phyloP scores from a whole-genome alignment of 2,797 vertebrate species.

The Hafferia zeledoni region DNA sequence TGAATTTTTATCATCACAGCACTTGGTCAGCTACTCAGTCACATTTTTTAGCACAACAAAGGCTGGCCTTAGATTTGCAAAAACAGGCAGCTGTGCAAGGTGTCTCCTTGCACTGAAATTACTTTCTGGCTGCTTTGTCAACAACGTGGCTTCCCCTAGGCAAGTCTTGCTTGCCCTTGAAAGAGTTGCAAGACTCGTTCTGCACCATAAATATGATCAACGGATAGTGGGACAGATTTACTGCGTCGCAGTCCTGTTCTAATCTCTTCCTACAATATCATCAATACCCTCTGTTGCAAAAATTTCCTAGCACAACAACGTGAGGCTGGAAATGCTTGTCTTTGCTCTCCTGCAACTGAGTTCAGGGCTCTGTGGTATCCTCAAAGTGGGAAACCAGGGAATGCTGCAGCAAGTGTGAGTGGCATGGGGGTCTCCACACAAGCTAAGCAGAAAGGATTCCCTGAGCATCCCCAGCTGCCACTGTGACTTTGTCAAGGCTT shows the following conservation, averaged over 20 bases:
- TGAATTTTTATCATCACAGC: background rate
- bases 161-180: constrained; percentile 28
- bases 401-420: background rate
- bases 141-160: constrained; percentile 23
- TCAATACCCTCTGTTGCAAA: background rate
- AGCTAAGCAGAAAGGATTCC: background rate
- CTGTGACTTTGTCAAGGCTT: background rate
- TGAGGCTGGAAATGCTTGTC: background rate
- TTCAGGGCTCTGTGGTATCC: background rate
- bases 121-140: constrained; percentile 49
- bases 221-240: background rate
- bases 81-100: constrained; percentile 10
- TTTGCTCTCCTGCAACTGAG: background rate
- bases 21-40: background rate
- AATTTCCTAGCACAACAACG: background rate
- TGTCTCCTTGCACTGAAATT: constrained; percentile 18
- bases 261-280: background rate
- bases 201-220: constrained; percentile 40
- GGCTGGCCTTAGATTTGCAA: background rate
- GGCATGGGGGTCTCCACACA: fast-evolving
- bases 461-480: background rate
- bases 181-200: constrained; percentile 29
- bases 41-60: background rate
- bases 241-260: constrained; percentile 2
- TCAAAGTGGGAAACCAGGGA: background rate